These are phyloP conservation scores for Dryobates pubescens DNA, from an alignment of 2,797 vertebrate genomes.

Conservation along the genomic window DNA sequence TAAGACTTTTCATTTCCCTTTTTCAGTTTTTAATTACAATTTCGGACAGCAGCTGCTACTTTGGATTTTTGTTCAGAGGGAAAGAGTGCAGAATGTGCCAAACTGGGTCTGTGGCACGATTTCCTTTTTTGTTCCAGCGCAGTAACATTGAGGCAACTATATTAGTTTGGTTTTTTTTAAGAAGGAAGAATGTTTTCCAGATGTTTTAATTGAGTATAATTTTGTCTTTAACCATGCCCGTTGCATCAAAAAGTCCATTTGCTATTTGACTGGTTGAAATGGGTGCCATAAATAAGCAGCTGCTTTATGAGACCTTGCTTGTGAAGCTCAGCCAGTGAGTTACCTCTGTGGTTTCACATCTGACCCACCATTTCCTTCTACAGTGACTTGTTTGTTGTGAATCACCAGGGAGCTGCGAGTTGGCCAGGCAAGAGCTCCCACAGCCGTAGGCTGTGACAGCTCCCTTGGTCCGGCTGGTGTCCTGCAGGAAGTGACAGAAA, in stretches of 20 bases:
- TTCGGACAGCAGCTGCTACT: neutral
- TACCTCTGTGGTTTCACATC: constrained; percentile 4
- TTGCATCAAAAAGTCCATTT: neutral
- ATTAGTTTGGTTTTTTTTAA: neutral
- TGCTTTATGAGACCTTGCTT: neutral
- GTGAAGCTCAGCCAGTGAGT: neutral
- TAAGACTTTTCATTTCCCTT: neutral
- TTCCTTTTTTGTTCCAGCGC: neutral
- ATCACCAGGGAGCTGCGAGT: neutral
- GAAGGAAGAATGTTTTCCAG: neutral
- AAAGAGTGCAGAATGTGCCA: neutral
- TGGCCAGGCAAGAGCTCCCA: neutral
- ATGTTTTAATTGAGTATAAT: neutral
- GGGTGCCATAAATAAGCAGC: neutral
- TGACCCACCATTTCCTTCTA: neutral
- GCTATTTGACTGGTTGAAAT: neutral
- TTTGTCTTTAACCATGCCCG: neutral
- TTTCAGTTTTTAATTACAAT: neutral
- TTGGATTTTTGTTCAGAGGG: neutral
- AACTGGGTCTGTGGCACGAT: neutral
- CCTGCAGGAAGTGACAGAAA: neutral
- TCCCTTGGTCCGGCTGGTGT: fast-evolving
- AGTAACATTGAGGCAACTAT: neutral
- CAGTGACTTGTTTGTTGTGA: neutral
- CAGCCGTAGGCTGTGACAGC: neutral